A percentile compares a stretch with the other conserved stretches of the same genome.
Evolutionary conservation across 2,797 vertebrate species (phyloP).

Genomic region (Urosaurus nigricauda): DNA sequence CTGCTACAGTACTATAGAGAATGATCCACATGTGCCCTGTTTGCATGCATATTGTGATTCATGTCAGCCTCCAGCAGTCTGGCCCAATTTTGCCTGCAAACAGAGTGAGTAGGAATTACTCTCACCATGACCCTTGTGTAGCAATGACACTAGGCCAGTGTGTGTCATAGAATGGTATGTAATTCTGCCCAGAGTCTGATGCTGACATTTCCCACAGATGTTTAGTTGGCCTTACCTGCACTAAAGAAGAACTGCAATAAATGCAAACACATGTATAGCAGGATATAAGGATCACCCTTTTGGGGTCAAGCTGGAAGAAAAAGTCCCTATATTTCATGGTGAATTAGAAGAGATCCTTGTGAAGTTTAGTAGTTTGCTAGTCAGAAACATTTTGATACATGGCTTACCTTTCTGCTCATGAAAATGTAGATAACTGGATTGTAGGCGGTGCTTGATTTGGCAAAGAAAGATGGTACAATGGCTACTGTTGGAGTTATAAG

Average conservation of each 20-base stretch:
- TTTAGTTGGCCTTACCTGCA: background rate
- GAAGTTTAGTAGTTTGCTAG: background rate
- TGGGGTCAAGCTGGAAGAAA: slow-evolving; percentile 20
- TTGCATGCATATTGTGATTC: background rate
- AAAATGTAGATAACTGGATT: slow-evolving; percentile 93
- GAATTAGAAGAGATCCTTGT: background rate
- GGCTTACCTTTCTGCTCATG: slow-evolving; percentile 92
- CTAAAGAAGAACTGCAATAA: background rate
- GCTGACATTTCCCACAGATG: background rate
- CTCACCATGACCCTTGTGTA: background rate
- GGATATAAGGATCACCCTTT: background rate
- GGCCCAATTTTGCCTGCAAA: background rate
- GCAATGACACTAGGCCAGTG: background rate
- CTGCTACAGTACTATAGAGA: no score
- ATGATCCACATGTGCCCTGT: background rate
- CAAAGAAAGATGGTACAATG: slow-evolving; percentile 90
- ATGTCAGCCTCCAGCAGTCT: background rate
- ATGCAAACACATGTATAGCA: background rate
- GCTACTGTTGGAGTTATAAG: slow-evolving; percentile 88
- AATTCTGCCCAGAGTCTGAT: background rate
- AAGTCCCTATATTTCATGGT: background rate
- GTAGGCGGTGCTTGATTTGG: slow-evolving; percentile 92
- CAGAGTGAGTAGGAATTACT: background rate
- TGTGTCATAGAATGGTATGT: background rate
- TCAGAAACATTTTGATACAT: background rate